phyloP scores from a whole-genome alignment of 2,797 vertebrate genomes.

The Hybognathus amarus region DNA sequence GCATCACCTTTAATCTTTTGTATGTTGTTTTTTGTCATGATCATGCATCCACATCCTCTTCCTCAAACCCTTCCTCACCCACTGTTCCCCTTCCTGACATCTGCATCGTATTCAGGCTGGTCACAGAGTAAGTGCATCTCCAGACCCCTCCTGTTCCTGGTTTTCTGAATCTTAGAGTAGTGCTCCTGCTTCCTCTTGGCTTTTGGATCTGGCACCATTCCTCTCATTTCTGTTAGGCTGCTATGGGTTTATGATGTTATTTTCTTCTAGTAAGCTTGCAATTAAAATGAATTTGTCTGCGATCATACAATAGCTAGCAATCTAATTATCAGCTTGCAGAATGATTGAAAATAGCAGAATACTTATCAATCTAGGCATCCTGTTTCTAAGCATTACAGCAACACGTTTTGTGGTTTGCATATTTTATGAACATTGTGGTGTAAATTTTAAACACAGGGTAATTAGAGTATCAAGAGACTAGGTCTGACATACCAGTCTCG shows the following conservation, averaged over 20 bases:
- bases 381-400: neutral
- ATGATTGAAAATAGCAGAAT: neutral
- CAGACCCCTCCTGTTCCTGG: slow-evolving; percentile 66
- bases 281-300: neutral
- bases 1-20: slow-evolving; percentile 66
- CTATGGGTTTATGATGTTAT: neutral
- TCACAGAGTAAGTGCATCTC: slow-evolving; percentile 98
- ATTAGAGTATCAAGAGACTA: neutral
- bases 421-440: neutral
- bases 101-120: slow-evolving; percentile 89
- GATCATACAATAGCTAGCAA: neutral
- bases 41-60: slow-evolving; percentile 74
- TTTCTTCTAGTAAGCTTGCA: neutral
- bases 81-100: slow-evolving; percentile 75
- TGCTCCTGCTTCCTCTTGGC: slow-evolving; percentile 29
- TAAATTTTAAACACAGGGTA: neutral
- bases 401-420: neutral
- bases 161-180: slow-evolving; percentile 66
- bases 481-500: neutral
- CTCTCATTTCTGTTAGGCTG: neutral
- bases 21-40: slow-evolving; percentile 73
- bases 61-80: slow-evolving; percentile 76
- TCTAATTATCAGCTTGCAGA: neutral
- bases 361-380: neutral
- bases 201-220: slow-evolving; percentile 36